phyloP scores from a whole-genome alignment of 2,113 vertebrate genomes.

The Microcebus lehilahytsara region DNA sequence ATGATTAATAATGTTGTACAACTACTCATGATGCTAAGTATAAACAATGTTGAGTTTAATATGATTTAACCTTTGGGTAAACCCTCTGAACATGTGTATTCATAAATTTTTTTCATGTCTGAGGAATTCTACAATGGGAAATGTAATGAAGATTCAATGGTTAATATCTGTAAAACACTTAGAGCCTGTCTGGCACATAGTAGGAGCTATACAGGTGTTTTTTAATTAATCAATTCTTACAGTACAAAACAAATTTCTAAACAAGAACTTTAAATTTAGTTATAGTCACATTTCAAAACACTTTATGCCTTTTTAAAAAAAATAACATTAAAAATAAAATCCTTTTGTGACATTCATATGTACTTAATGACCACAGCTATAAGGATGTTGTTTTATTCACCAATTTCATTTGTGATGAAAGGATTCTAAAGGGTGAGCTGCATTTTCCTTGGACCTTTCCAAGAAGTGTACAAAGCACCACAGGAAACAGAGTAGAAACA shows the following conservation, averaged over 20 bases:
- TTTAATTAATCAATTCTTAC: background rate
- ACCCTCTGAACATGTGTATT: background rate
- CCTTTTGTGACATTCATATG: background rate
- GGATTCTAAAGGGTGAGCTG: background rate
- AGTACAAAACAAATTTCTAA: background rate
- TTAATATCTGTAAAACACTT: background rate
- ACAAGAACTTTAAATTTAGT: background rate
- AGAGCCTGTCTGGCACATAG: background rate
- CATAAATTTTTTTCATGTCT: background rate
- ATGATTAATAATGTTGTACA: background rate
- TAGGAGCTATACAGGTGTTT: background rate
- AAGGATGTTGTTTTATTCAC: background rate
- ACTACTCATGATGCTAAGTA: background rate
- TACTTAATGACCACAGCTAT: background rate
- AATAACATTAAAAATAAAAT: constrained; percentile 18
- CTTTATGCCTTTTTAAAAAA: background rate
- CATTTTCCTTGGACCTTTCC: constrained; percentile 43
- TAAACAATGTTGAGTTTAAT: background rate
- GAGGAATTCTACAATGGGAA: background rate
- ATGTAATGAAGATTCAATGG: background rate
- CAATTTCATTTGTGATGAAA: constrained; percentile 31
- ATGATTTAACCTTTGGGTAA: background rate
- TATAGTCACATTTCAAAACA: background rate
- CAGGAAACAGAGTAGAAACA: constrained; percentile 37
- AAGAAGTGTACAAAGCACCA: background rate